phyloP scores from a whole-genome alignment of 1,140 invertebrate species.

The Neodiprion pinetum region DNA sequence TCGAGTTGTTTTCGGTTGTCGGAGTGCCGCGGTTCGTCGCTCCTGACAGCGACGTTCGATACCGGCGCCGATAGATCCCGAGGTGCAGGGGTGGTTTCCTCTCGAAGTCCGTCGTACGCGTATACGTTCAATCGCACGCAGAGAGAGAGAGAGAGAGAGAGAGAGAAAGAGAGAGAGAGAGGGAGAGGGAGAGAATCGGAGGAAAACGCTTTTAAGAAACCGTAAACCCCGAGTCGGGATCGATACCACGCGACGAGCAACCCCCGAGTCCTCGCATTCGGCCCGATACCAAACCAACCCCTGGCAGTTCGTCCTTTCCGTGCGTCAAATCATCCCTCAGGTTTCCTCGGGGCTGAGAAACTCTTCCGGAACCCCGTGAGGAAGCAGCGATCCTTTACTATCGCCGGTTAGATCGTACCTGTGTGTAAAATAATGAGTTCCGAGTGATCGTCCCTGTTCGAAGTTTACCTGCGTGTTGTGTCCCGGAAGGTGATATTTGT shows the following conservation, averaged over 20 bases:
- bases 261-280: slow-evolving; percentile 16
- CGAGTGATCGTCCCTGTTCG: no score
- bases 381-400: no score
- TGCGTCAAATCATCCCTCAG: neutral
- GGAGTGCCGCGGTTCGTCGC: neutral
- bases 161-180: neutral
- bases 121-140: slow-evolving; percentile 18
- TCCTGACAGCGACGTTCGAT: neutral
- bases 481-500: no score
- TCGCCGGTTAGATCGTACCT: no score
- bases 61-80: neutral
- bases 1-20: neutral
- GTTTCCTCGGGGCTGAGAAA: neutral
- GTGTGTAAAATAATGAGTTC: no score
- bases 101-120: slow-evolving; percentile 34
- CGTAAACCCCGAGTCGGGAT: slow-evolving; percentile 44
- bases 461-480: no score
- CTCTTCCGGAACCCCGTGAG: no score
- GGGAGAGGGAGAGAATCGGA: neutral
- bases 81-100: neutral
- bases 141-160: slow-evolving; percentile 20
- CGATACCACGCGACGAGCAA: slow-evolving; percentile 52
- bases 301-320: neutral
- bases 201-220: neutral
- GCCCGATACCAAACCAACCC: neutral